phyloP scores from a whole-genome alignment of 1,140 invertebrate genomes.

The Sinonovacula constricta region DNA sequence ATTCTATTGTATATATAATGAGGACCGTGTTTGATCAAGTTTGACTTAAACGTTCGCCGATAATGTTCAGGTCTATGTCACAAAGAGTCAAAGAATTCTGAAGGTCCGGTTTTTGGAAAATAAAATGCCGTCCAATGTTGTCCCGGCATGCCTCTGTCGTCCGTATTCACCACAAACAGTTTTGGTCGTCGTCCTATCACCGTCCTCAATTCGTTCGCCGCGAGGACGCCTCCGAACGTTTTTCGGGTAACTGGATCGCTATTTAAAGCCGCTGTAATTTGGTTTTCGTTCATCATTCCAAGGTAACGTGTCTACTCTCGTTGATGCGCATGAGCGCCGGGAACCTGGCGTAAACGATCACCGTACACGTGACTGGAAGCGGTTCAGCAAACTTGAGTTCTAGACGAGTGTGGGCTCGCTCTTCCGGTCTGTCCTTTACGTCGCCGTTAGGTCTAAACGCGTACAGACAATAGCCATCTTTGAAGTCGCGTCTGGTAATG shows the following conservation, averaged over 20 bases:
- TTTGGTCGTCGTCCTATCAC: background rate
- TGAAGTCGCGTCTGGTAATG: background rate
- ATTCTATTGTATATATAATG: background rate
- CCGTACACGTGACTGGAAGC: background rate
- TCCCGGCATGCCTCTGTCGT: background rate
- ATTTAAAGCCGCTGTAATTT: background rate
- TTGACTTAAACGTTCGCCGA: background rate
- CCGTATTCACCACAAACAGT: background rate
- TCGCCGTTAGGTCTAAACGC: background rate
- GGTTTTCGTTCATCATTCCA: background rate
- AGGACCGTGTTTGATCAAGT: background rate
- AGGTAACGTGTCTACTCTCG: background rate
- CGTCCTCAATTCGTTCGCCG: background rate
- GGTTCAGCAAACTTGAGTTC: slow-evolving; percentile 4
- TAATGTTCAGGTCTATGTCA: background rate
- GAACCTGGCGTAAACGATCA: slow-evolving; percentile 1
- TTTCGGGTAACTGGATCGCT: background rate
- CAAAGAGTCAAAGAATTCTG: background rate
- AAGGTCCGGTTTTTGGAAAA: background rate
- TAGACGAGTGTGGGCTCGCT: background rate
- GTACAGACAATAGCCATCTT: background rate
- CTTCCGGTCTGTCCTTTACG: background rate
- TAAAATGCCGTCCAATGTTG: background rate
- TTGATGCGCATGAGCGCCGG: background rate
- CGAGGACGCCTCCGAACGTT: background rate